phyloP scores from a whole-genome alignment of 2,113 vertebrate genomes.

The Syrrhaptes paradoxus region DNA sequence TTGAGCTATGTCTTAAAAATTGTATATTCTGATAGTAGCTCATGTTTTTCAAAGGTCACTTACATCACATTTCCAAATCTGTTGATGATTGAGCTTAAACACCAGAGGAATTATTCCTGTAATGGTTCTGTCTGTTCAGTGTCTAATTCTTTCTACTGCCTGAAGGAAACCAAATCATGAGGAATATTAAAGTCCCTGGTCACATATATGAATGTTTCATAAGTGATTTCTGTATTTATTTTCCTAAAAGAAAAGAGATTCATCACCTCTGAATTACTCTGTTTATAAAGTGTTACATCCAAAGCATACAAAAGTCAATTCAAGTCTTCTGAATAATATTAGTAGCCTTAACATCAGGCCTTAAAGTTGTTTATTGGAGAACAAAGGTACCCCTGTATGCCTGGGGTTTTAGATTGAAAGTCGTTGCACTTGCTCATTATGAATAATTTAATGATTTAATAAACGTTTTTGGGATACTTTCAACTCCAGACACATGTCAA shows the following conservation, averaged over 20 bases:
- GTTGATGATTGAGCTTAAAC: not conserved
- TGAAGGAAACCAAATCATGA: not conserved
- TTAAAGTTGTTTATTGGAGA: not conserved
- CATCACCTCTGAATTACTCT: not conserved
- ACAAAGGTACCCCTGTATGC: not conserved
- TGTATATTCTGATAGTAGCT: not conserved
- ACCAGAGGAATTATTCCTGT: not conserved
- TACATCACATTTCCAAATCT: not conserved
- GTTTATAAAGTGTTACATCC: not conserved
- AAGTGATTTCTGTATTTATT: conserved; percentile 11
- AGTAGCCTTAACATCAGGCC: not conserved
- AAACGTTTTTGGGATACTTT: not conserved
- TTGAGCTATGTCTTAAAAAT: not conserved
- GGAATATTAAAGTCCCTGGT: not conserved
- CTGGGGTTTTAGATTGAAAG: not conserved
- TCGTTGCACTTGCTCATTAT: not conserved
- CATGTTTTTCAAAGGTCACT: conserved; percentile 25
- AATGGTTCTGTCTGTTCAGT: not conserved
- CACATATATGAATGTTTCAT: not conserved
- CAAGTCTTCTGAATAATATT: not conserved
- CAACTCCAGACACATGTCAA: not conserved
- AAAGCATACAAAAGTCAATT: not conserved
- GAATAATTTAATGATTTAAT: not conserved
- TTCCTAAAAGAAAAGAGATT: conserved; percentile 5
- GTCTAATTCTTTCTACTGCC: not conserved